Evolutionary conservation across 2,888 invertebrate genomes (phyloP).

Genomic region (Apodemia mormo): DNA sequence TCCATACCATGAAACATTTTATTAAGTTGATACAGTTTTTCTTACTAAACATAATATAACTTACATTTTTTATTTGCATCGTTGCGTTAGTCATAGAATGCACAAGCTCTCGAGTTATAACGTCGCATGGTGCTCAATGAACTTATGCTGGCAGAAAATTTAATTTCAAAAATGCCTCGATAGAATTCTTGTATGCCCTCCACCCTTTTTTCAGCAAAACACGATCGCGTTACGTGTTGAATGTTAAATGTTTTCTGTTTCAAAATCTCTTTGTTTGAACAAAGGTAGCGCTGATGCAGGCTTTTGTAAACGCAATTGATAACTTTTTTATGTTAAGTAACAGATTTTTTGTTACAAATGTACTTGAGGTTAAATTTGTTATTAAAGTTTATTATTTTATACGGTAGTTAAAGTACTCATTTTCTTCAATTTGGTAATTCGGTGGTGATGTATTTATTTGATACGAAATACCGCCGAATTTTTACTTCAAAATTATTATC

Average conservation of each 20-base stretch:
- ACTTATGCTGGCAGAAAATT: slow-evolving; percentile 21
- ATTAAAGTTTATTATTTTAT: too few species aligned
- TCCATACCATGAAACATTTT: too few species aligned
- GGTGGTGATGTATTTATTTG: too few species aligned
- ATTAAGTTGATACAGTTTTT: too few species aligned
- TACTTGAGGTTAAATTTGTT: too few species aligned
- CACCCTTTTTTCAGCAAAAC: not conserved
- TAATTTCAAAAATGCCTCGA: slow-evolving; percentile 23
- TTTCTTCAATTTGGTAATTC: too few species aligned
- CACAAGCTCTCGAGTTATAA: not conserved
- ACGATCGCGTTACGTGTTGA: not conserved
- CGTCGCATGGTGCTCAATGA: slow-evolving; percentile 18
- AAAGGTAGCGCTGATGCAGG: not conserved
- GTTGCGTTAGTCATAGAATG: not conserved
- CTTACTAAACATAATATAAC: too few species aligned
- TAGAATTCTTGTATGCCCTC: slow-evolving; percentile 15
- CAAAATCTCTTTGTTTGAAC: slow-evolving; percentile 1
- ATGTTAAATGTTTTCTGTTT: slow-evolving; percentile 11
- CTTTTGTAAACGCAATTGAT: not conserved
- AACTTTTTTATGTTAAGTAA: not conserved
- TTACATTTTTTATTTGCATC: not conserved
- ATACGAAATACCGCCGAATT: too few species aligned
- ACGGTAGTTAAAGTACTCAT: too few species aligned
- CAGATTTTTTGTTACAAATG: too few species aligned
- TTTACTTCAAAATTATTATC: too few species aligned